phyloP scores from a whole-genome alignment of 2,113 vertebrate species.

The Carassius auratus region DNA sequence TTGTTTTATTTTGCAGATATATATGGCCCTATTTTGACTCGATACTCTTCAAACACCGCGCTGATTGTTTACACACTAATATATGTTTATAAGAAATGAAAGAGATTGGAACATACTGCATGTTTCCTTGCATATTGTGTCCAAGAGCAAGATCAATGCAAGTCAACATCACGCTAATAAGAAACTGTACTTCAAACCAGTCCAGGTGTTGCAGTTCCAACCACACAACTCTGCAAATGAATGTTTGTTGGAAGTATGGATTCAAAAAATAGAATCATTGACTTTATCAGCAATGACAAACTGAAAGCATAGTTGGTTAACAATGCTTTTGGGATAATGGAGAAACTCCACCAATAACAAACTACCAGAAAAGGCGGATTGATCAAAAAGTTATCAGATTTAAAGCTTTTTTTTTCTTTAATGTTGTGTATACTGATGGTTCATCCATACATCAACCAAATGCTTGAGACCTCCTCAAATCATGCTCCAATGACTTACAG shows the following conservation, averaged over 20 bases:
- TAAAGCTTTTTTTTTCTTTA: conserved; percentile 74
- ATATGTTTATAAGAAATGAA: no score
- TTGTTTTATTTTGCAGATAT: no score
- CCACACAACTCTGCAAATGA: not conserved
- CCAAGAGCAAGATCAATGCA: no score
- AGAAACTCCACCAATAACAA: not conserved
- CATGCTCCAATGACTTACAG: conserved; percentile 86
- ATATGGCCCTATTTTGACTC: no score
- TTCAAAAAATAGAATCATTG: not conserved
- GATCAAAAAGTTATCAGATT: not conserved
- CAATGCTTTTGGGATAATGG: not conserved
- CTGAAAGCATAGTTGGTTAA: not conserved
- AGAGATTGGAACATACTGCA: not conserved
- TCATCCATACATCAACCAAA: conserved; percentile 88
- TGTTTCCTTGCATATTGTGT: no score
- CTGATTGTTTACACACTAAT: no score
- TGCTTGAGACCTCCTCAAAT: conserved; percentile 83
- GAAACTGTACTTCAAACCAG: not conserved
- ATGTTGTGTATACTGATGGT: conserved; percentile 91
- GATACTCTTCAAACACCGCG: no score
- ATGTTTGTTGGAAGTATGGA: not conserved
- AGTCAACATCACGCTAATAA: not conserved
- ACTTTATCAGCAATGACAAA: not conserved
- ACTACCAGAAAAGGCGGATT: not conserved
- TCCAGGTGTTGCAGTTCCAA: not conserved